Conservation (phyloP, 2,888 invertebrate genomes). For the Exephanes ischioxanthus region DNA sequence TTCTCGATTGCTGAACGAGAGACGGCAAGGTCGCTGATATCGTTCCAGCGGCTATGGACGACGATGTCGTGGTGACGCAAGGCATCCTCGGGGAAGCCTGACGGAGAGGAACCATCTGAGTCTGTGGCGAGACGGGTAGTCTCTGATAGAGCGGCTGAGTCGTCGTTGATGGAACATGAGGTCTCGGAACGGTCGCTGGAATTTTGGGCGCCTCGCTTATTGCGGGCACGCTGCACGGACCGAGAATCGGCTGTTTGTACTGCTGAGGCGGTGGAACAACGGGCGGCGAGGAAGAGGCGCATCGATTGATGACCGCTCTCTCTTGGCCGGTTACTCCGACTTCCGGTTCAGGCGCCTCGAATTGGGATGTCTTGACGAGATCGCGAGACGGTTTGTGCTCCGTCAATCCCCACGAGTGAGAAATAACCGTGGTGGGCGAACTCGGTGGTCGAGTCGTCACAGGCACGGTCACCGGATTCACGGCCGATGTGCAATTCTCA, state of each 20-base stretch:
- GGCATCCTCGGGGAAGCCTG: slow-evolving; percentile 79
- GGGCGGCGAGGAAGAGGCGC: slow-evolving; percentile 68
- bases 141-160: slow-evolving; percentile 79
- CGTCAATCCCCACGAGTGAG: slow-evolving; percentile 87
- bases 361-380: slow-evolving; percentile 70
- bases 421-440: slow-evolving; percentile 86
- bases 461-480: background rate
- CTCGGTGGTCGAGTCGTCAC: slow-evolving; percentile 75
- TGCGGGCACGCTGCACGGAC: slow-evolving; percentile 76
- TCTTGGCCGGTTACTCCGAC: slow-evolving; percentile 74
- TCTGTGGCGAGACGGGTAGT: slow-evolving; percentile 80
- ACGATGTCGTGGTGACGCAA: slow-evolving; percentile 73
- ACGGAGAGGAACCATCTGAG: slow-evolving; percentile 79
- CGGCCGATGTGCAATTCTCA: slow-evolving; percentile 67
- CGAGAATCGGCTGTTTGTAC: slow-evolving; percentile 75
- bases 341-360: slow-evolving; percentile 75
- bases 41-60: slow-evolving; percentile 69
- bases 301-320: slow-evolving; percentile 58
- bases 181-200: slow-evolving; percentile 73
- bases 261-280: slow-evolving; percentile 68
- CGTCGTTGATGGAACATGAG: slow-evolving; percentile 70
- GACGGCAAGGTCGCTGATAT: slow-evolving; percentile 72
- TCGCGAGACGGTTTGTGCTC: slow-evolving; percentile 85
- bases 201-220: slow-evolving; percentile 77
- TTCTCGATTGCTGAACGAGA: slow-evolving; percentile 78